Evolutionary conservation across 1,140 invertebrate genomes (phyloP), one percentile per base, ranked within the genome.

Genomic region (Ceratina japonica): DNA sequence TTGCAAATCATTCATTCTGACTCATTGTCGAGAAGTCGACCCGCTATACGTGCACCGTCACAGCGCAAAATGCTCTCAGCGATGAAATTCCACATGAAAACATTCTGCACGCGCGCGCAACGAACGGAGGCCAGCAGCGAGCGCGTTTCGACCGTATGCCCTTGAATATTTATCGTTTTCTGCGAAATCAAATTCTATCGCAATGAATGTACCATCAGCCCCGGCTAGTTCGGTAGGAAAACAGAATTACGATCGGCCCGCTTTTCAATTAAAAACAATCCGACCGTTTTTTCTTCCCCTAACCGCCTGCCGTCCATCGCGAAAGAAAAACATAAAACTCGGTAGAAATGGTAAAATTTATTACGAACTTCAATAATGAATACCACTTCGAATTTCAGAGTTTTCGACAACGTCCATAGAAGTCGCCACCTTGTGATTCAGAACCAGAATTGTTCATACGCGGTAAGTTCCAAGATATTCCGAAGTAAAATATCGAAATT

Each of bases 1-100:
- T 86, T 86, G 82, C 85, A 89, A 89, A 88, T 88, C 86, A 87
- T 88, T 88, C 83, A 86, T 86, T 88, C 86, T 71, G 75, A 80
- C 82, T 86, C 87, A 88, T 89, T 82, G 83, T 81, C 80, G 80
- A 78, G 80, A 79, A 85, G 73, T 69, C 83, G 79, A 52, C 66
- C 66, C 71, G 79, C 83, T 85, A 81, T 81, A 81, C 79, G 79
- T 27, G 72, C 75, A 65, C 80, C 72, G 70, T 78, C 82, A 81
- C 75, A 73, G 20, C 61, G 71, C 74, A 79, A 76, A 85, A 81
- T 75, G 65, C 72, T 54, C 24, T 31, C 70, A n/a, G 52, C 73
- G 49, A 81, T 63, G 83, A 59, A 86, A 86, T 86, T 82, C 68
- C 80, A 72, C 71, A 70, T 70, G 66, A 75, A 63, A 71, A 84